Base-by-base conservation (phyloP, 2,797 vertebrate genomes). In the Macrochelys suwanniensis region DNA sequence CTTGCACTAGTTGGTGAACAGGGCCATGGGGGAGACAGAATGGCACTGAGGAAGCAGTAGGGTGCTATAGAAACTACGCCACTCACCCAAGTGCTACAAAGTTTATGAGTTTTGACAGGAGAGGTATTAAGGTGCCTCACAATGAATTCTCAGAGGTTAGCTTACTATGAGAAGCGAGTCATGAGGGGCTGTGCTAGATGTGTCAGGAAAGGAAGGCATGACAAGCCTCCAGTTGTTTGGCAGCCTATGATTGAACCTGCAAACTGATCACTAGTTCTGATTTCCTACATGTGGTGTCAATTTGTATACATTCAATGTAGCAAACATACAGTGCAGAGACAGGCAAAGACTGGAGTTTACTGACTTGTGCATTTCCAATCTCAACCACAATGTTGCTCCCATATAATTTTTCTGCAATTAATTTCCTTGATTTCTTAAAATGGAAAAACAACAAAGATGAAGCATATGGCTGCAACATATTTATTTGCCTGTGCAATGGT, bases 271-370 rank as follows among this genome's bases (percentile, higher is more conserved):
- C 37, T 23, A 71, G 37, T 71, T 71, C 68, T 42, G 21, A 42
- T 37, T 42, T 42, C 68, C 68, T 71, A 42, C 2, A 3, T 28
- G 28, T n/a, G 84, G 78, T 0, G 0, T 26, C 9, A 4, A 3
- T 21, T 71, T 71, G 42, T 1, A 56, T 0, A 77, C 4, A 45
- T 8, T 17, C 89, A 84, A 78, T 74, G 77, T 26, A 82, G n/a
- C 7, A 68, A 92, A 81, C 5, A 3, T 50, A 11, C 19, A 85
- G 49, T 59, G 56, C 87, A 28, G 11, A 47, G 37, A 50, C 47
- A 84, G 3, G 59, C 13, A 85, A 81, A 87, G 76, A 68, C 2
- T 0, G 78, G 37, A 80, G 53, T 31, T 65, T 1, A 42, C 68
- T n/a, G 17, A 42, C 21, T 11, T 71, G 37, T 71, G 1, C 50